These are phyloP conservation scores for Hyphantria cunea DNA, from an alignment of 1,140 invertebrate species.

Conservation along the genomic window DNA sequence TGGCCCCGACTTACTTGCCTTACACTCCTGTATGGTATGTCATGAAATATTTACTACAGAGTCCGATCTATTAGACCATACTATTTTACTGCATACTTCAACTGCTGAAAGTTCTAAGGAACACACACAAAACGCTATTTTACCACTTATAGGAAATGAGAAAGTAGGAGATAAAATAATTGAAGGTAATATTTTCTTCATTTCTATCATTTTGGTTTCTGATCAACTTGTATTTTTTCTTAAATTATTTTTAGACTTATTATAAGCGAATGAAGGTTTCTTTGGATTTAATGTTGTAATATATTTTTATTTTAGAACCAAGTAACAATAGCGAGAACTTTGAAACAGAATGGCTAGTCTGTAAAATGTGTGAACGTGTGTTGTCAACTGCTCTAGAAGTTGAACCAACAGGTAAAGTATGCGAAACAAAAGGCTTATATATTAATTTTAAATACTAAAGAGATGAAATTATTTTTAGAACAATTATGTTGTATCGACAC, in stretches of 20 bases:
- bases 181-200: too few relatives aligned
- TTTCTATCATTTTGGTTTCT: too few relatives aligned
- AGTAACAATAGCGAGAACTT: slow-evolving; percentile 40
- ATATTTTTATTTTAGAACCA: slow-evolving; percentile 8
- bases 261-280: too few relatives aligned
- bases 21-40: slow-evolving; percentile 69
- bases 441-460: too few relatives aligned
- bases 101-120: slow-evolving; percentile 42
- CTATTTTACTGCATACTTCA: slow-evolving; percentile 62
- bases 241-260: too few relatives aligned
- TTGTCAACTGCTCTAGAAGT: slow-evolving; percentile 63
- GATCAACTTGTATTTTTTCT: too few relatives aligned
- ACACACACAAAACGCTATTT: background rate
- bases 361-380: slow-evolving; percentile 63
- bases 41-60: slow-evolving; percentile 73
- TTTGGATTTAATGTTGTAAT: too few relatives aligned
- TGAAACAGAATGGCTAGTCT: slow-evolving; percentile 67
- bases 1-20: slow-evolving; percentile 59
- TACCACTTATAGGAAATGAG: slow-evolving; percentile 5
- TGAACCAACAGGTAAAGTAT: slow-evolving; percentile 49
- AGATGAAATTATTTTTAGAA: slow-evolving; percentile 41
- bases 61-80: slow-evolving; percentile 69
- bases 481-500: slow-evolving; percentile 58
- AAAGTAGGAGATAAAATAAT: background rate
- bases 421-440: too few relatives aligned